Conservation (phyloP, 2,888 invertebrate species). For the Hirtodrosophila confusa region DNA sequence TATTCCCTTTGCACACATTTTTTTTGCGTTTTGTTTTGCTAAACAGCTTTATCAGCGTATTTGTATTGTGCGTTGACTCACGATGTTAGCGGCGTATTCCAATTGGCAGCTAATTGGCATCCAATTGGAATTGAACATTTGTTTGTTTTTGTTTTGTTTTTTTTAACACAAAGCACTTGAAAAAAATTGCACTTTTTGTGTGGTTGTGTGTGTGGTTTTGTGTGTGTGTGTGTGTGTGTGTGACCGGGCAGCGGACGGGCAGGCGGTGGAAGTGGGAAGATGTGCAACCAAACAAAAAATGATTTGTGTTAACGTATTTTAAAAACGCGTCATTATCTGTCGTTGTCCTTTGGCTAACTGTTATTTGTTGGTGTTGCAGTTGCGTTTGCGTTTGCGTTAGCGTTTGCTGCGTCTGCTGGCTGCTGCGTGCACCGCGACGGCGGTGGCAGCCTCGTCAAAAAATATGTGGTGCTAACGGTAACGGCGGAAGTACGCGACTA, state of each 20-base stretch:
- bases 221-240: conserved; percentile 5
- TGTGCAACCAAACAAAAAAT: conserved; percentile 30
- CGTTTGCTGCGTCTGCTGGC: conserved; percentile 35
- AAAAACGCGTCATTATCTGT: conserved; percentile 51
- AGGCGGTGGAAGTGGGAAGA: conserved; percentile 30
- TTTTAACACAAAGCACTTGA: conserved; percentile 50
- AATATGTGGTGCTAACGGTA: conserved; percentile 77
- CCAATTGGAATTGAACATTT: conserved; percentile 47
- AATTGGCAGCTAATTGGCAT: conserved; percentile 39
- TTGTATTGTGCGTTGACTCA: conserved; percentile 23
- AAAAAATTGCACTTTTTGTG: conserved; percentile 44
- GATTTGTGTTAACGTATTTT: conserved; percentile 8
- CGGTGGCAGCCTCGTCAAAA: conserved; percentile 65
- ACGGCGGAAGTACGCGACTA: conserved; percentile 78
- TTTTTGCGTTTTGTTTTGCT: conserved; percentile 40
- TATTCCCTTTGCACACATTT: conserved; percentile 28
- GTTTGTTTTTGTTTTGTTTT: conserved; percentile 18
- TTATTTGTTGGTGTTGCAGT: conserved; percentile 26
- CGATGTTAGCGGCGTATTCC: conserved; percentile 36
- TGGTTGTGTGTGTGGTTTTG: conserved; percentile 1
- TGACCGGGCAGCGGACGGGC: conserved; percentile 15
- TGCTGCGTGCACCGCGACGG: conserved; percentile 72
- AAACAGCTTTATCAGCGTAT: conserved; percentile 38
- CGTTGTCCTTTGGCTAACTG: conserved; percentile 55
- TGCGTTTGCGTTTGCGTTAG: conserved; percentile 30